Base-by-base conservation (phyloP, 2,888 invertebrate species). In the Griposia aprilina region DNA sequence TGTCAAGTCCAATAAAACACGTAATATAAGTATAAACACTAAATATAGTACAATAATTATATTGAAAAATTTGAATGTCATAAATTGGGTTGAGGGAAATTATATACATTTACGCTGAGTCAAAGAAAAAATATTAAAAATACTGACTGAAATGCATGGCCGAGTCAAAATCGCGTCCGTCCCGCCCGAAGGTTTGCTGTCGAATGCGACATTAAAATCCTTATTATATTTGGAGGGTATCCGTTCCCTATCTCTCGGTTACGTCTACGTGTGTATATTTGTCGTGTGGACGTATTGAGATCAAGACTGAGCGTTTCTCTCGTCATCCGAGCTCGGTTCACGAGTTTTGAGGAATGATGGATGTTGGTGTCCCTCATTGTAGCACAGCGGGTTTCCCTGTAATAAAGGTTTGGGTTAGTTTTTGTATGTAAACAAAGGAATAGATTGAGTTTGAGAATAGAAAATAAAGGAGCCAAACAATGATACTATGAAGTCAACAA, bases 201-300 rank as follows among this genome's bases (percentile, higher is more conserved):
- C 71, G 20, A 60, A 55, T 78, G 86, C 86, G 79, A 74, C 84
- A 62, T 23, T 69, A 75, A 72, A 80, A 79, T 88, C 79, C 89
- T 90, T 90, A 90, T 83, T 86, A 88, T 86, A 87, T 82, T 87
- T 93, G 93, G 93, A 93, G 93, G 94, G 93, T 93, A 89, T 91
- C 80, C 81, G 88, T 92, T 84, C 86, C 77, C 85, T 88, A 87
- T 85, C 81, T 90, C 88, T 83, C 78, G 76, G 80, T 85, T 82
- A 82, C 86, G 88, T 82, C 89, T 87, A 85, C 86, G 87, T 85
- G 88, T 92, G 88, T 92, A 92, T 93, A 92, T 92, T 92, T 93
- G 93, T 94, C 92, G 89, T 92, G 92, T 93, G 96, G 96, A 96
- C 96, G 96, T 94, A 91, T 91, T 92, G 93, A 93, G 93, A 93